phyloP scores from a whole-genome alignment of 2,888 invertebrate genomes.

The Tupiocoris notatus region DNA sequence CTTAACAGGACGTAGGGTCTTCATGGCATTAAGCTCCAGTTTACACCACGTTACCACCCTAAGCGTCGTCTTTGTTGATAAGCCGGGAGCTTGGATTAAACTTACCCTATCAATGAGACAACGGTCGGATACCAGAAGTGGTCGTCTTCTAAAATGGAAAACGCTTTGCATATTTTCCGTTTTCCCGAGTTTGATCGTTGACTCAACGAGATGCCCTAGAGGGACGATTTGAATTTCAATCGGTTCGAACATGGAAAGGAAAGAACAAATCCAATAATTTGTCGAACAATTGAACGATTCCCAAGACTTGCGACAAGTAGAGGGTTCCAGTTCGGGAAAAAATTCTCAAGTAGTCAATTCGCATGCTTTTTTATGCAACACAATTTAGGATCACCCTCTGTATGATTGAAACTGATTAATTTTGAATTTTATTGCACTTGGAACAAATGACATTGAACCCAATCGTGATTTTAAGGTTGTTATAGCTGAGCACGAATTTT shows the following conservation, averaged over 20 bases:
- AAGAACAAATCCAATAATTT: not conserved
- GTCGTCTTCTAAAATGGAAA: not conserved
- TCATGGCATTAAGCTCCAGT: constrained; percentile 10
- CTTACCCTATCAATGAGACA: constrained; percentile 18
- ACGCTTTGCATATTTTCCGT: not conserved
- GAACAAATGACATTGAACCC: no score
- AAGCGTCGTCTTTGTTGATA: constrained; percentile 2
- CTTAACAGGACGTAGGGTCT: not conserved
- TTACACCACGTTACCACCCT: constrained; percentile 1
- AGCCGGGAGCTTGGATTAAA: constrained; percentile 11
- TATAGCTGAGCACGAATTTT: no score
- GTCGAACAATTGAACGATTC: no score
- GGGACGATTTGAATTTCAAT: not conserved
- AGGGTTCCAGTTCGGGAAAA: no score
- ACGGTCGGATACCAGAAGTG: not conserved
- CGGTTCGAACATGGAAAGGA: not conserved
- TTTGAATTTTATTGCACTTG: no score
- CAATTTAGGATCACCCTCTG: no score
- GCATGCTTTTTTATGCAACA: no score
- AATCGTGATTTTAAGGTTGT: no score
- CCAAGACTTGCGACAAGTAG: no score
- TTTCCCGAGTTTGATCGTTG: not conserved
- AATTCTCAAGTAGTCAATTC: no score
- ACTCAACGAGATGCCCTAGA: not conserved
- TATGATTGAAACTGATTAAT: no score